Evolutionary conservation across 2,888 invertebrate genomes (phyloP).

Genomic region (Heteromyza rotundicornis): DNA sequence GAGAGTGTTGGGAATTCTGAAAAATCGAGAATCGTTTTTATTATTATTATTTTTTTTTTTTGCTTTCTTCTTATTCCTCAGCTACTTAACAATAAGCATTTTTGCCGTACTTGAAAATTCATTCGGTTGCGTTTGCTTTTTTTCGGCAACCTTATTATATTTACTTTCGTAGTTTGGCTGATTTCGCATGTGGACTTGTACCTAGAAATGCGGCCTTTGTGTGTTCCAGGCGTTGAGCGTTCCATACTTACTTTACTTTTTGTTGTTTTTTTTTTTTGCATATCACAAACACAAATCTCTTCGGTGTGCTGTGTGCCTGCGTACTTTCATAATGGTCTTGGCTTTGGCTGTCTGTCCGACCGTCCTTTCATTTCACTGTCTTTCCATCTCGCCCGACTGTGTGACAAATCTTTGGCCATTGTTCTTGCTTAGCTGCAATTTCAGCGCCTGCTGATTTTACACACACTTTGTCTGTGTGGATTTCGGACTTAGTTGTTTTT

Average conservation of each 20-base stretch:
- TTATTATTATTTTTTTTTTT: too few relatives aligned
- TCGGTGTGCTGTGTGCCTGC: not conserved
- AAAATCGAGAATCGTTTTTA: too few relatives aligned
- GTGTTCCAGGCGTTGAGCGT: too few relatives aligned
- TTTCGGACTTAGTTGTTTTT: conserved; percentile 5
- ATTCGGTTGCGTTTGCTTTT: too few relatives aligned
- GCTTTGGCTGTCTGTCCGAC: conserved; percentile 4
- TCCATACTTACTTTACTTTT: not conserved
- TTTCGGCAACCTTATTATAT: too few relatives aligned
- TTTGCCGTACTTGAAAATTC: too few relatives aligned
- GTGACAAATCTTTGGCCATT: not conserved
- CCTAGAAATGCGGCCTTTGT: too few relatives aligned
- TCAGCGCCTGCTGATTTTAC: not conserved
- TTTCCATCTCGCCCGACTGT: not conserved
- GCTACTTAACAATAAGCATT: too few relatives aligned
- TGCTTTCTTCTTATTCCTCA: too few relatives aligned
- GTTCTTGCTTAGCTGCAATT: not conserved
- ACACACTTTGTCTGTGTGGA: conserved; percentile 4
- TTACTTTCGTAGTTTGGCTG: too few relatives aligned
- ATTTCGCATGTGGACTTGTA: too few relatives aligned
- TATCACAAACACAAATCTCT: conserved; percentile 14
- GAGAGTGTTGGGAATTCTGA: too few relatives aligned
- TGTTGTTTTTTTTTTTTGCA: not conserved
- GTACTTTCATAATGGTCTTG: not conserved
- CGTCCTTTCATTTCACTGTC: conserved; percentile 1